Evolutionary conservation across 2,797 vertebrate species (phyloP).

Genomic region (Danio jaintianensis): DNA sequence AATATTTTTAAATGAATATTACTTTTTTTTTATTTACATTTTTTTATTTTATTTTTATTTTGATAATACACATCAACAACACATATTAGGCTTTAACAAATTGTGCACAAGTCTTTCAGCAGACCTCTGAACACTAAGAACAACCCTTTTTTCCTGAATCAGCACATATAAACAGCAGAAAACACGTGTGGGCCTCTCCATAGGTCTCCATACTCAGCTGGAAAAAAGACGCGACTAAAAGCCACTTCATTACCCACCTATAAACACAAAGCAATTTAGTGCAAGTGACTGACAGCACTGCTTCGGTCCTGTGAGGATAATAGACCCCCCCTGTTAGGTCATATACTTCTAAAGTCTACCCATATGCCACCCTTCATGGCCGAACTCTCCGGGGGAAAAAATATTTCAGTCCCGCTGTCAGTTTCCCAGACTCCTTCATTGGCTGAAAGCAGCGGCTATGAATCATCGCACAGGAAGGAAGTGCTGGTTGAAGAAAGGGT

Average conservation of each 20-base stretch:
- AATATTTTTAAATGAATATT: too few relatives aligned
- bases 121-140: too few relatives aligned
- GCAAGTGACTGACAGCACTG: slow-evolving; percentile 10
- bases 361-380: slow-evolving; percentile 42
- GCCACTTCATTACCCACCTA: neutral
- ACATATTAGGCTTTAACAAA: too few relatives aligned
- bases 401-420: neutral
- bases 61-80: too few relatives aligned
- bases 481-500: slow-evolving; percentile 30
- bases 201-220: neutral
- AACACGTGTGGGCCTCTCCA: neutral
- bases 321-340: slow-evolving; percentile 37
- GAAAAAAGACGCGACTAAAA: slow-evolving; percentile 4
- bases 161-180: neutral
- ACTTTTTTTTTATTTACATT: too few relatives aligned
- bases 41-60: too few relatives aligned
- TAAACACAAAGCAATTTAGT: slow-evolving; percentile 34
- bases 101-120: too few relatives aligned
- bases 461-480: slow-evolving; percentile 21
- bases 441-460: neutral
- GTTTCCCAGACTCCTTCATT: neutral
- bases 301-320: slow-evolving; percentile 32
- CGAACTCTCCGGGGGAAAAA: slow-evolving; percentile 23
- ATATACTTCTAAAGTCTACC: slow-evolving; percentile 42
- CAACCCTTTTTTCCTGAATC: neutral